Percentiles rank a stretch among this genome's conserved stretches.
phyloP scores from a whole-genome alignment of 37 sponge, comb jelly and placozoan genomes.

The Halichondria panicea region DNA sequence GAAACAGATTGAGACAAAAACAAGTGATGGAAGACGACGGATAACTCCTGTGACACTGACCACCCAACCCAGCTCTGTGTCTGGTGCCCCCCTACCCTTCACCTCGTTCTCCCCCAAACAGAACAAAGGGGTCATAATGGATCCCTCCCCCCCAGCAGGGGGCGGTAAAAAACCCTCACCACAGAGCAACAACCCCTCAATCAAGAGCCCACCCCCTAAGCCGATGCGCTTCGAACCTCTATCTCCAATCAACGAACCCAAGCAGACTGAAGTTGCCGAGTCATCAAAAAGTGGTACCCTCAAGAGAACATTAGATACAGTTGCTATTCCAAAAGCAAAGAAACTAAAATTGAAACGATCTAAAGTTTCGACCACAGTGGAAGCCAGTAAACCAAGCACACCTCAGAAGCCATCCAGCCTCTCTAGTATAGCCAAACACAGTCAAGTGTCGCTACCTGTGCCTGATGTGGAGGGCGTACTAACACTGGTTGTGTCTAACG shows the following conservation, averaged over 20 bases:
- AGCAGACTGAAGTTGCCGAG: neutral
- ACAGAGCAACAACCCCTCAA: neutral
- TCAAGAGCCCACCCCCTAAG: conserved; percentile 16
- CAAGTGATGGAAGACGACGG: conserved; percentile 80
- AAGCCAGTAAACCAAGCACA: conserved; percentile 6
- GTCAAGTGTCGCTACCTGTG: conserved; percentile 1
- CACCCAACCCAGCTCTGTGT: conserved; percentile 27
- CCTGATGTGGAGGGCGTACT: conserved; percentile 21
- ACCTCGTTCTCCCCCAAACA: conserved; percentile 17
- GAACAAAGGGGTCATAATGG: neutral
- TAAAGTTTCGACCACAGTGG: neutral
- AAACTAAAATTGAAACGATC: conserved; percentile 17
- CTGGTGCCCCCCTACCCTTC: conserved; percentile 38
- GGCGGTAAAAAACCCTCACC: neutral
- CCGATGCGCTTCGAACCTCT: conserved; percentile 56
- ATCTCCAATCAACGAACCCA: conserved; percentile 5
- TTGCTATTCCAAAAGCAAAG: conserved; percentile 30
- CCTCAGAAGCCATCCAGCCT: conserved; percentile 7
- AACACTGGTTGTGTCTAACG: conserved; percentile 1
- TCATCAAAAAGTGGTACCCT: too few relatives aligned
- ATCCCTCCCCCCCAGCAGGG: neutral
- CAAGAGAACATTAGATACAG: conserved; percentile 4
- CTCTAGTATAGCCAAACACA: conserved; percentile 3
- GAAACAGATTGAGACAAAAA: conserved; percentile 75
- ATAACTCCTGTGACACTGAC: conserved; percentile 79